Conservation (phyloP, 2,888 invertebrate species). For the Megaustenia siamemsis region DNA sequence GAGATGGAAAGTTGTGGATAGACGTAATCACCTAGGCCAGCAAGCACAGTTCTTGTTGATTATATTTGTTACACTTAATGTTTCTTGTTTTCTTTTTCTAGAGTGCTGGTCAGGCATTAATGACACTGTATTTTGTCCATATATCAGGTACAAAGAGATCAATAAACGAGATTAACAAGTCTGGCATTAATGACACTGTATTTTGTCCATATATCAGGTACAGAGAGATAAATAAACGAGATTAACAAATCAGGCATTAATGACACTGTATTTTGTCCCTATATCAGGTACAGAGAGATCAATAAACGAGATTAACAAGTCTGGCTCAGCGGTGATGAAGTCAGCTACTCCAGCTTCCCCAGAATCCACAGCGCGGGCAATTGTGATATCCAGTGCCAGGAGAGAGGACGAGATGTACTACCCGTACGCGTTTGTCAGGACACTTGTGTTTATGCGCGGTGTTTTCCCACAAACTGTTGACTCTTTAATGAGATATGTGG, state of each 20-base stretch:
- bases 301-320: conserved; percentile 62
- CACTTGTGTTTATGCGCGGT: conserved; percentile 64
- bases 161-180: conserved; percentile 62
- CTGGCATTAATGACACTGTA: too few species aligned
- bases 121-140: too few species aligned
- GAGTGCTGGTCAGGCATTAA: too few species aligned
- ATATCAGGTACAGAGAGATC: conserved; percentile 77
- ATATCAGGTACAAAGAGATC: conserved; percentile 77
- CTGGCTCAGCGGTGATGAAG: conserved; percentile 64
- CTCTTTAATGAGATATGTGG: conserved; percentile 58
- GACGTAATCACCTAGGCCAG: too few species aligned
- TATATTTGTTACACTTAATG: too few species aligned
- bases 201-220: too few species aligned
- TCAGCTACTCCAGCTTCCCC: conserved; percentile 66
- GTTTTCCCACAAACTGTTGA: conserved; percentile 65
- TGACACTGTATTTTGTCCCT: too few species aligned
- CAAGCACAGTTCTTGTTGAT: too few species aligned
- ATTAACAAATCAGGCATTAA: too few species aligned
- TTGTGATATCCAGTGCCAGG: conserved; percentile 71
- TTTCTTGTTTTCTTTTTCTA: too few species aligned
- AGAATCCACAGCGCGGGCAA: conserved; percentile 72
- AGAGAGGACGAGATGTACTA: conserved; percentile 70
- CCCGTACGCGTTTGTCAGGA: conserved; percentile 64
- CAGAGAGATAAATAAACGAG: conserved; percentile 70
- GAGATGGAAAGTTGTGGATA: too few species aligned